Conservation (phyloP, 2,113 vertebrate species). For the Psammodynastes pulverulentus region DNA sequence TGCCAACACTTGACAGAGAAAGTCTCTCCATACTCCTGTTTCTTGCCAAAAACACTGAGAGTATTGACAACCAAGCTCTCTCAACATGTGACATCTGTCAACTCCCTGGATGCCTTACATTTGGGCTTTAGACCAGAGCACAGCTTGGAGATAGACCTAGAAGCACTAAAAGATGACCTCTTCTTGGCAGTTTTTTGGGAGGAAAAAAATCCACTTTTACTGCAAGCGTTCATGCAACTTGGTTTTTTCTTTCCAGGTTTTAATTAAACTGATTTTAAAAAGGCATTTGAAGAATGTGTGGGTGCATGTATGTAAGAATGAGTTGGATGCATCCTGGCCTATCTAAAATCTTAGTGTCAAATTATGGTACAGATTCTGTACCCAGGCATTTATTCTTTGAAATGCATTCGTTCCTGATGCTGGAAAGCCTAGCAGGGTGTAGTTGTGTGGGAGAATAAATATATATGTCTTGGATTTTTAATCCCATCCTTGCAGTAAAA, state of each 20-base stretch:
- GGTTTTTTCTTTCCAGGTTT: slow-evolving; percentile 23
- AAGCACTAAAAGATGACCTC: slow-evolving; percentile 25
- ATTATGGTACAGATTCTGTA: neutral
- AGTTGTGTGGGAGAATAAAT: neutral
- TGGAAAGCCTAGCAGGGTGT: neutral
- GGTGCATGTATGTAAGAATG: neutral
- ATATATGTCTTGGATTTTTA: neutral
- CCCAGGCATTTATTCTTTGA: neutral
- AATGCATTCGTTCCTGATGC: neutral
- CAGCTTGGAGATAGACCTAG: slow-evolving; percentile 27
- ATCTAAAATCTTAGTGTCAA: neutral
- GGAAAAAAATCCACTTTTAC: neutral
- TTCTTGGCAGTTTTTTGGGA: slow-evolving; percentile 6
- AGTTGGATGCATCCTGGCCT: neutral
- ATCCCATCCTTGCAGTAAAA: neutral
- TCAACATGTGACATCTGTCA: slow-evolving; percentile 32
- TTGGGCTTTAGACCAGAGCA: slow-evolving; percentile 25
- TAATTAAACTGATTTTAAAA: slow-evolving; percentile 28
- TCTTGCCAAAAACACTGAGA: slow-evolving; percentile 31
- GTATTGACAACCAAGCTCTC: slow-evolving; percentile 16
- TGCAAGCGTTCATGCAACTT: slow-evolving; percentile 20
- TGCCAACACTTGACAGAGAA: slow-evolving; percentile 37
- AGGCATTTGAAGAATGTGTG: neutral
- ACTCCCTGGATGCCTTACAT: slow-evolving; percentile 27
- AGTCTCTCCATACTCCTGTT: slow-evolving; percentile 9